Percentiles rank a stretch among this genome's conserved stretches.
Evolutionary conservation across 2,113 vertebrate genomes (phyloP).

Genomic region (Ictidomys tridecemlineatus): DNA sequence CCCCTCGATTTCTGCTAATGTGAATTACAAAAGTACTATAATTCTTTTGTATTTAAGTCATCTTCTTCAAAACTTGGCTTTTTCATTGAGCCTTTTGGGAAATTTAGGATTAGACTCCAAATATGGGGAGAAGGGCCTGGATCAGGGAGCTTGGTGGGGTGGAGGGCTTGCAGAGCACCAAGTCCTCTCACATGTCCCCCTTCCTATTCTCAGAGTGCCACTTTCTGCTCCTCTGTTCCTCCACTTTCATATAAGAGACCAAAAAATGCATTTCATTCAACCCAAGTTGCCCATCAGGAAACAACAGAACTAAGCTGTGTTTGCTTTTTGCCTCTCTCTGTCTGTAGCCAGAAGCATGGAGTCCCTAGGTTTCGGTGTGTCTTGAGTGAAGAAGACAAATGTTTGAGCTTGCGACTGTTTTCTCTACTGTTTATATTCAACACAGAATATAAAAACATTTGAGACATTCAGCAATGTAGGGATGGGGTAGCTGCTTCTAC

Average conservation of each 20-base stretch:
- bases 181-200: too few relatives aligned
- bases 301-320: background rate
- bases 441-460: background rate
- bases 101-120: background rate
- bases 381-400: background rate
- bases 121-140: background rate
- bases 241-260: background rate
- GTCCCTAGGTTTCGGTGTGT: background rate
- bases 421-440: background rate
- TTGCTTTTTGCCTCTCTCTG: background rate
- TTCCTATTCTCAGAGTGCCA: background rate
- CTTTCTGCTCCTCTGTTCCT: background rate
- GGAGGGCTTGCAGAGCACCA: background rate
- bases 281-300: background rate
- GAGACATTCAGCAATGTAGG: background rate
- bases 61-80: background rate
- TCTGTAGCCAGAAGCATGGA: background rate
- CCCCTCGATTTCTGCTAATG: background rate
- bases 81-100: background rate
- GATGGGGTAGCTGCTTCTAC: background rate
- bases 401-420: background rate
- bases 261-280: background rate
- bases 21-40: background rate
- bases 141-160: background rate
- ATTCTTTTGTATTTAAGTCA: background rate